Evolutionary conservation across 2,113 vertebrate genomes (phyloP).

Genomic region (Xiphorhynchus elegans): DNA sequence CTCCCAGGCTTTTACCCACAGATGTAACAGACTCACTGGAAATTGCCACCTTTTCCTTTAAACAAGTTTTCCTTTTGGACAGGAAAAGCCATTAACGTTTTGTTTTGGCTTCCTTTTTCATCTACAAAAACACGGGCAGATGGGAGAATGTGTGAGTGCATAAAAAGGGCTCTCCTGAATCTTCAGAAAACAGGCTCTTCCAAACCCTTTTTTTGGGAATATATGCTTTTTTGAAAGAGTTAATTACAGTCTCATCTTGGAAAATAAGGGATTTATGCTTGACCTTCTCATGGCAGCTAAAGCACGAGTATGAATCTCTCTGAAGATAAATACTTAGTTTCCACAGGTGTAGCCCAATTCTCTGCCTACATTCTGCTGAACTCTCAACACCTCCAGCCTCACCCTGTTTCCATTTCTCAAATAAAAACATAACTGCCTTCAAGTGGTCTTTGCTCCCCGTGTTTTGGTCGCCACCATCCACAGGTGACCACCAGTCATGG

Average conservation of each 20-base stretch:
- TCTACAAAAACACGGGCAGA: neutral
- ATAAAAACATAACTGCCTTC: neutral
- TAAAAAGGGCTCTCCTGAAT: neutral
- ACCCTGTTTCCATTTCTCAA: neutral
- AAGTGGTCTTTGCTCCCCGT: neutral
- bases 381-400: neutral
- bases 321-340: neutral
- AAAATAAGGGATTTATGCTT: neutral
- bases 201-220: neutral
- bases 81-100: neutral
- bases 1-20: neutral
- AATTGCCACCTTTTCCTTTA: neutral
- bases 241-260: neutral
- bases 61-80: neutral
- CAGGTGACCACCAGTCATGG: accelerated
- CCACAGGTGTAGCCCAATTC: neutral
- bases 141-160: neutral
- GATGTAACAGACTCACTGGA: neutral
- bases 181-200: neutral
- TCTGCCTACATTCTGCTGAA: neutral
- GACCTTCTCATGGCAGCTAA: neutral
- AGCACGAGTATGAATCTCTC: neutral
- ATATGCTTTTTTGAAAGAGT: neutral
- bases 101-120: neutral
- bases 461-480: neutral